A percentile compares a stretch with the other conserved stretches of the same genome.
Evolutionary conservation across 1,140 invertebrate genomes (phyloP).

Genomic region (Hylyphantes graminicola): DNA sequence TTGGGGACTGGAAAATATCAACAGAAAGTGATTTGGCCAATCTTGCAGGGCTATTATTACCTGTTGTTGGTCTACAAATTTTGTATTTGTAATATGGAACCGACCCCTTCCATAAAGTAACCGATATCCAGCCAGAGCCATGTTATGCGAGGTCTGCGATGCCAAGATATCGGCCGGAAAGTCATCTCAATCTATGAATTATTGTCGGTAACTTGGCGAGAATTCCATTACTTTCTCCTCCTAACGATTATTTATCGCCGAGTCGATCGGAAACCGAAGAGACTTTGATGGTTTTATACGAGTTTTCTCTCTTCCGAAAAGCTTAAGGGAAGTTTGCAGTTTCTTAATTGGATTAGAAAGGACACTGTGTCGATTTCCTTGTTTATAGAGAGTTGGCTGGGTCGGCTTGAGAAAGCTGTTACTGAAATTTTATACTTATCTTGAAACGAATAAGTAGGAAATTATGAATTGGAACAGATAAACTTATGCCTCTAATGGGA

Average conservation of each 20-base stretch:
- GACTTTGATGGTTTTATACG: neutral
- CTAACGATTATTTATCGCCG: constrained; percentile 33
- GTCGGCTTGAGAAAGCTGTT: too few relatives aligned
- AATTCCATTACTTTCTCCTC: constrained; percentile 6
- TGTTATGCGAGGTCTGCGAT: neutral
- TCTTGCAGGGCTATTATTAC: too few relatives aligned
- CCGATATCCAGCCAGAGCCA: constrained; percentile 2
- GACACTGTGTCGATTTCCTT: neutral
- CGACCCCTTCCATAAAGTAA: neutral
- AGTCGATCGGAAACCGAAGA: neutral
- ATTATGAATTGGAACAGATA: too few relatives aligned
- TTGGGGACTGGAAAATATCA: too few relatives aligned
- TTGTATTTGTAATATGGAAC: too few relatives aligned
- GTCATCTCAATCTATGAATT: neutral
- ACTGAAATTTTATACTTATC: too few relatives aligned
- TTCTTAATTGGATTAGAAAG: constrained; percentile 17
- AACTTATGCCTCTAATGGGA: too few relatives aligned
- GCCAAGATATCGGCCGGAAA: neutral
- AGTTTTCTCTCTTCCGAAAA: neutral
- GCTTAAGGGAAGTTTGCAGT: constrained; percentile 15
- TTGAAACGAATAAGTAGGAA: too few relatives aligned
- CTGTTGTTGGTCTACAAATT: neutral
- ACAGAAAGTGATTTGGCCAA: too few relatives aligned
- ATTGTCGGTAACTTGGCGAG: neutral
- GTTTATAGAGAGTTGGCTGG: too few relatives aligned